These are phyloP conservation scores for Fabriciana adippe DNA, from an alignment of 2,888 invertebrate species.

Conservation along the genomic window DNA sequence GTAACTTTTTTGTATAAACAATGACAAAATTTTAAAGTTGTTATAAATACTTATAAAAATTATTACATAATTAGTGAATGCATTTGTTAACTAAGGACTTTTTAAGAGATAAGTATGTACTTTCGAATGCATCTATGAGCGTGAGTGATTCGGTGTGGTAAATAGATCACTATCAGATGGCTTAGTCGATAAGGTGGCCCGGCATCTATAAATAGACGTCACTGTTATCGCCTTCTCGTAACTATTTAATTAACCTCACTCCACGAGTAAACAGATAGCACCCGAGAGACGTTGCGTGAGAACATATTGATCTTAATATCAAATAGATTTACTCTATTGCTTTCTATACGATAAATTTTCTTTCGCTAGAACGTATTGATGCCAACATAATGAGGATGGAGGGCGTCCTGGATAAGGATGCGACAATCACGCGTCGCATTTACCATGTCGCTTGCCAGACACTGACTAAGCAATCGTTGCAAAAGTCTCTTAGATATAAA, in stretches of 20 bases:
- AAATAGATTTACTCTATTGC: constrained; percentile 30
- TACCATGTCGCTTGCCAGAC: constrained; percentile 39
- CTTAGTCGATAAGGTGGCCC: constrained; percentile 66
- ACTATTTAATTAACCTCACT: constrained; percentile 78
- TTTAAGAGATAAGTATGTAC: constrained; percentile 3
- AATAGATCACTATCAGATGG: constrained; percentile 67
- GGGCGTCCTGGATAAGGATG: constrained; percentile 71
- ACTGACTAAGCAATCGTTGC: constrained; percentile 21
- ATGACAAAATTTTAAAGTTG: not conserved
- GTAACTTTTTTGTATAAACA: no score
- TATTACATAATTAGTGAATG: not conserved
- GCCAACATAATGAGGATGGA: constrained; percentile 70
- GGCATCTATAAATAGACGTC: constrained; percentile 68
- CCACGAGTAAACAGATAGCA: constrained; percentile 67
- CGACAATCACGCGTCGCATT: constrained; percentile 61
- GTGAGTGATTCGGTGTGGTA: constrained; percentile 53
- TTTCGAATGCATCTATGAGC: constrained; percentile 11
- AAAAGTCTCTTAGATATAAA: constrained; percentile 9
- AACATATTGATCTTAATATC: constrained; percentile 52
- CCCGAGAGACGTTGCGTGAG: constrained; percentile 64
- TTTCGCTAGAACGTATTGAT: constrained; percentile 30
- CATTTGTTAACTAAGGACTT: no score
- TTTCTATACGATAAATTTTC: constrained; percentile 33
- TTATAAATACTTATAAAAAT: not conserved
- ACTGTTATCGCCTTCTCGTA: constrained; percentile 65